A percentile compares a stretch with the other conserved stretches of the same genome.
Evolutionary conservation across 2,113 vertebrate species (phyloP).

Genomic region (Xiphophorus maculatus): DNA sequence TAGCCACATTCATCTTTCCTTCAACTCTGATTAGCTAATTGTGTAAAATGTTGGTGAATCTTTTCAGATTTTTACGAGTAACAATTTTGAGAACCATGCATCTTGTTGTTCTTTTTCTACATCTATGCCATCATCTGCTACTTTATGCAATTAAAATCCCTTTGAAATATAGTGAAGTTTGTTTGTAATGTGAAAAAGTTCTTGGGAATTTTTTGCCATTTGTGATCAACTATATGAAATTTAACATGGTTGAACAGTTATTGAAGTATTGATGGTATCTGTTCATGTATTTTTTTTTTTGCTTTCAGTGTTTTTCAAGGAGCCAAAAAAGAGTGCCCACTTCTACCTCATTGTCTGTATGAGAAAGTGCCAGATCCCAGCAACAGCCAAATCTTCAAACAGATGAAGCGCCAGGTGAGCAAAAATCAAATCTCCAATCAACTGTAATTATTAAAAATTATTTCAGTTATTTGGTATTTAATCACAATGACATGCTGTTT

Average conservation of each 20-base stretch:
- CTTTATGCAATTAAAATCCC: neutral
- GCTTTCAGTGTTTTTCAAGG: neutral
- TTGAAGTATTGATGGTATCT: neutral
- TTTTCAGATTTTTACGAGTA: neutral
- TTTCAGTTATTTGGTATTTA: neutral
- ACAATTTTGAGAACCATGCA: neutral
- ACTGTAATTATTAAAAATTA: neutral
- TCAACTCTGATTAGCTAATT: too few species aligned
- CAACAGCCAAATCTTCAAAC: constrained; percentile 70
- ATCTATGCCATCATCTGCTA: neutral
- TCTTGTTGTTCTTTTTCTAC: neutral
- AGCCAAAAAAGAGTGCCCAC: constrained; percentile 16
- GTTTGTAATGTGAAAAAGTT: neutral
- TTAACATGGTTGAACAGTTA: neutral
- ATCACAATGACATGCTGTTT: neutral
- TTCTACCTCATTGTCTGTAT: constrained; percentile 5
- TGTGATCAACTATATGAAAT: neutral
- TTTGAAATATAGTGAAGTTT: neutral
- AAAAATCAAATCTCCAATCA: neutral
- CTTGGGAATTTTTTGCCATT: neutral
- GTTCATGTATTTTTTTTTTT: constrained; percentile 1
- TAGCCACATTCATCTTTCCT: too few species aligned
- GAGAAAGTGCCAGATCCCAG: constrained; percentile 72
- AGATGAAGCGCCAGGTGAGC: constrained; percentile 60
- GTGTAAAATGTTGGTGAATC: too few species aligned